Conservation (phyloP, 1,140 invertebrate species). For the Drosophila teissieri region DNA sequence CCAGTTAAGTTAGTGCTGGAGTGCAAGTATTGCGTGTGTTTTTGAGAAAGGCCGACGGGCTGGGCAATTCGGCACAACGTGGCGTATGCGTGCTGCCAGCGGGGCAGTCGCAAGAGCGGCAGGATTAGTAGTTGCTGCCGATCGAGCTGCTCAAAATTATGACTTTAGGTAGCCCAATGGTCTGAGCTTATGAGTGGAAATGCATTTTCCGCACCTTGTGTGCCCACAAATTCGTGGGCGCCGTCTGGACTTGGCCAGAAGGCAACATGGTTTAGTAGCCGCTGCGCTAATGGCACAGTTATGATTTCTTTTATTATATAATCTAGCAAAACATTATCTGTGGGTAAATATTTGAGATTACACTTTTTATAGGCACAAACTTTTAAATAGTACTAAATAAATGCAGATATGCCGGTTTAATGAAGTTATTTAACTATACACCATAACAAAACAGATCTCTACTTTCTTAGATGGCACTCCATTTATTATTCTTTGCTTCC, state of each 20-base stretch:
- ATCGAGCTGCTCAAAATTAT: conserved; percentile 29
- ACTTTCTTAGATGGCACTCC: too few species aligned
- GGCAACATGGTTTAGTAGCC: conserved; percentile 22
- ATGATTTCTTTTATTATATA: conserved; percentile 25
- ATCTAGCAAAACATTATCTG: conserved; percentile 3
- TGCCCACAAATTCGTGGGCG: conserved; percentile 26
- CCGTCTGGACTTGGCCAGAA: conserved; percentile 23
- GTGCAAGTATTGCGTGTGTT: conserved; percentile 52
- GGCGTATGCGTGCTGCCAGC: conserved; percentile 60
- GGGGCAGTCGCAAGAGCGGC: conserved; percentile 35
- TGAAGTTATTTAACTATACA: too few species aligned
- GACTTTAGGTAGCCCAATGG: conserved; percentile 50
- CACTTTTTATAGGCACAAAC: too few species aligned
- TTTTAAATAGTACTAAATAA: too few species aligned
- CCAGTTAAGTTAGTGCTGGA: conserved; percentile 48
- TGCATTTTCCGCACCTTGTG: conserved; percentile 38
- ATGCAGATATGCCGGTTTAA: too few species aligned
- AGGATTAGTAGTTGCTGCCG: conserved; percentile 19
- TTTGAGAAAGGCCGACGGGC: conserved; percentile 62
- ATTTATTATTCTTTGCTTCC: too few species aligned
- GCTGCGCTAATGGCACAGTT: conserved; percentile 1
- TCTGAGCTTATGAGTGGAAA: conserved; percentile 37
- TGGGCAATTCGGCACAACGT: conserved; percentile 53
- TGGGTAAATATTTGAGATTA: not conserved
- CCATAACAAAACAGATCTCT: too few species aligned